Base-by-base conservation (phyloP, 2,797 vertebrate species). In the Spea hammondii region DNA sequence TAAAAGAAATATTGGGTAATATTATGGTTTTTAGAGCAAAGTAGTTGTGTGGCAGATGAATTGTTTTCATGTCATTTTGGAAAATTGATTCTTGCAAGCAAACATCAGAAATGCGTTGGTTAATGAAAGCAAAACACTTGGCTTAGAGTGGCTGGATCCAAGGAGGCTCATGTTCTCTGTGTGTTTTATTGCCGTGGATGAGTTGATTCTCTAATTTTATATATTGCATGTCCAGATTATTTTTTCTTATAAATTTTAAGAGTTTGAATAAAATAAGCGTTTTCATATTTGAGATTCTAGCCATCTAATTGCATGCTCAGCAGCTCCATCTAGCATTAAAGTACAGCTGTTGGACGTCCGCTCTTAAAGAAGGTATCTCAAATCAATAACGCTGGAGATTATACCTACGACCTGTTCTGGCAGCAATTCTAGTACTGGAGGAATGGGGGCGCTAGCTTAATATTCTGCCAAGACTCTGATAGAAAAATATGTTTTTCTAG, bases 371-470 rank as follows among this genome's bases (percentile, higher is more conserved):
- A n/a, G 64, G 12, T 32, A 32, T 32, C 32, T 5, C 55, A 65
- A 4, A 46, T 45, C 9, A 45, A 57, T 57, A 57, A 1, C 5
- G 5, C 13, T 57, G 7, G 5, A 46, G 8, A 45, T 17, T 65
- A 4, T 65, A 11, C 8, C 44, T 46, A 65, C 11, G 10, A 46
- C 13, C 64, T 46, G 44, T 65, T 10, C 13, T 8, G 5, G 65
- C 48, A n/a, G 12, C 65, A 48, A 4, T 67, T 46, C 45, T 47
- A 48, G 32, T 67, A 7, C 8, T n/a, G 11, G 8, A 48, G 12
- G 64, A 65, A 44, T 9, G 64, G 64, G 64, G 64, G 64, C 64
- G 11, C 45, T 45, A 47, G 64, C 45, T 65, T 13, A 65, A 46
- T 65, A 17, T 65, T 54, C 7, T 54, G 51, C 11, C 11, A 54